Base-by-base conservation (phyloP, 2,113 vertebrate species). In the Brachyistius frenatus region DNA sequence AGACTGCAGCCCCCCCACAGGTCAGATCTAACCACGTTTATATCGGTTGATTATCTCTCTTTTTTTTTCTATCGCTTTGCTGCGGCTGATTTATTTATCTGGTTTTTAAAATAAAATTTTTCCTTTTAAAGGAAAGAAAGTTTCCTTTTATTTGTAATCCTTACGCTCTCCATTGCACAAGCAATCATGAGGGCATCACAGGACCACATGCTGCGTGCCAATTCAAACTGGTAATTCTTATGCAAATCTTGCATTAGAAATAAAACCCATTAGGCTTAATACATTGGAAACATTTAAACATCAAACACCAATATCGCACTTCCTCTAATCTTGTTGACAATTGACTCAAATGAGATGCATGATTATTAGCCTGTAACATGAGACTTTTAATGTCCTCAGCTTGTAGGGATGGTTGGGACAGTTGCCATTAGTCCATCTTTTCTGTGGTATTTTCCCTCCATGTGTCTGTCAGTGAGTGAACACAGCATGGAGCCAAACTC, bases 201-300 rank as follows among this genome's bases (percentile, higher is more conserved):
- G 60, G 57, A 60, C 74, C 61, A 39, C 71, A 74, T 65, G 77
- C 76, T 73, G 83, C 30, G 78, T 5, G 1, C 23, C 66, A 71
- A 76, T 79, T 81, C 53, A 85, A 69, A 79, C 44, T 36, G 61
- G 66, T 80, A 78, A 89, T 88, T 86, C 76, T 67, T 76, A 78
- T 78, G 84, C 80, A 83, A 86, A 85, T 81, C 60, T 70, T 66
- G 56, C 33, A 66, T 83, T 76, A 77, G 44, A 81, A 80, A 47
- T 81, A 72, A 86, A 81, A 61, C 73, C 23, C 49, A 86, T 90
- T 87, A 87, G 55, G 57, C 67, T 82, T 88, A 85, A 89, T 86
- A 79, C 72, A 63, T 5, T 80, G 58, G 74, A 81, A 80, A 66
- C 44, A 64, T 71, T 84, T 23, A 73, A 72, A 84, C 65, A 72